Percentiles rank a stretch among this genome's conserved stretches.
phyloP scores from a whole-genome alignment of 2,888 invertebrate species.

The Chorisops tibialis region DNA sequence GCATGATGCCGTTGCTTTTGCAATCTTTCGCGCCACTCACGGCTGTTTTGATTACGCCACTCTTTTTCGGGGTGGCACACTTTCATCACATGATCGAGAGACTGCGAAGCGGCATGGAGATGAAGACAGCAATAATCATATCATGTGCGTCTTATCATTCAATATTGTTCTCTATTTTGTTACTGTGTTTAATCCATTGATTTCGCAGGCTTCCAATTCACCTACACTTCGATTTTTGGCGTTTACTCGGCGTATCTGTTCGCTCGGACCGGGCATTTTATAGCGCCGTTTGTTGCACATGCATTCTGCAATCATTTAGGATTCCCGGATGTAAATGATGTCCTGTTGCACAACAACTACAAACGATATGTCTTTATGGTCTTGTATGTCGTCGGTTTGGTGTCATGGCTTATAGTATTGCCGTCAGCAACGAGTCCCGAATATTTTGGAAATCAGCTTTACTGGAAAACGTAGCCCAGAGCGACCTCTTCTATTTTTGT shows the following conservation, averaged over 20 bases:
- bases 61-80: slow-evolving; percentile 93
- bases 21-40: slow-evolving; percentile 73
- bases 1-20: slow-evolving; percentile 87
- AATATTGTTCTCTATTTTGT: neutral
- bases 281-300: slow-evolving; percentile 84
- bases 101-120: slow-evolving; percentile 65
- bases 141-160: slow-evolving; percentile 58
- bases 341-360: slow-evolving; percentile 56
- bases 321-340: slow-evolving; percentile 80
- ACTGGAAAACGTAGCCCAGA: slow-evolving; percentile 50
- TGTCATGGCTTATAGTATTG: slow-evolving; percentile 73
- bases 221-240: slow-evolving; percentile 89
- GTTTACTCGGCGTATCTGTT: slow-evolving; percentile 92
- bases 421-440: slow-evolving; percentile 71
- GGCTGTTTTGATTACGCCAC: slow-evolving; percentile 79
- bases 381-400: slow-evolving; percentile 72
- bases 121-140: slow-evolving; percentile 66
- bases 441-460: slow-evolving; percentile 61
- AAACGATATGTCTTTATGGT: slow-evolving; percentile 62
- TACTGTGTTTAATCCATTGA: slow-evolving; percentile 26
- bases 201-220: slow-evolving; percentile 76
- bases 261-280: slow-evolving; percentile 83
- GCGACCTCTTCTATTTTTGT: neutral
- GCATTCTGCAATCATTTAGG: slow-evolving; percentile 98
- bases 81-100: slow-evolving; percentile 87